Evolutionary conservation across 2,888 invertebrate species (phyloP).

Genomic region (Anagyrus pseudococci): DNA sequence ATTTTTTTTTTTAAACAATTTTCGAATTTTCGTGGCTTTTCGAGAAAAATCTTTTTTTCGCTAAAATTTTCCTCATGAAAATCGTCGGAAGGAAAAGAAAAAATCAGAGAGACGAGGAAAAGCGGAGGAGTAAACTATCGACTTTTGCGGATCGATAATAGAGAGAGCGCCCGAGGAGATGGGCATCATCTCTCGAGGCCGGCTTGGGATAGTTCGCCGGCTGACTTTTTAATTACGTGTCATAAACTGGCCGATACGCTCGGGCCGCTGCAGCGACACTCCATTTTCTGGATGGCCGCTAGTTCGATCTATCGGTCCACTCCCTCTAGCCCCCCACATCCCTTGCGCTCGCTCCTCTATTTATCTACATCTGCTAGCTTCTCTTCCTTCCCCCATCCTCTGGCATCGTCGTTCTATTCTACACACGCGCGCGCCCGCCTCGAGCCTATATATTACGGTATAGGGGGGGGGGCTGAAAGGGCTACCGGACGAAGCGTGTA

Average conservation of each 20-base stretch:
- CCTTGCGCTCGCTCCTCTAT: conserved; percentile 4
- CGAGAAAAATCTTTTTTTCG: not conserved
- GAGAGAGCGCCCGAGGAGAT: no score
- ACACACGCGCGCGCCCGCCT: not conserved
- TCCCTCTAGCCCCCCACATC: not conserved
- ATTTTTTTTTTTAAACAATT: not conserved
- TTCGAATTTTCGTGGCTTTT: not conserved
- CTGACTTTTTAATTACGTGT: conserved; percentile 58
- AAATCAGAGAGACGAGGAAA: not conserved
- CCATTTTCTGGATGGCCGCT: conserved; percentile 31
- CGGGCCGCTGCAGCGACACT: conserved; percentile 52
- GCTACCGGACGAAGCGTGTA: no score
- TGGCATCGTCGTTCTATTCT: not conserved
- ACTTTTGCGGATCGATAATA: not conserved
- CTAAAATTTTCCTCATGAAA: not conserved
- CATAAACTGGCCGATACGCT: conserved; percentile 57
- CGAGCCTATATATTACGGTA: conserved; percentile 6
- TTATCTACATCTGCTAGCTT: conserved; percentile 11
- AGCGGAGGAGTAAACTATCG: not conserved
- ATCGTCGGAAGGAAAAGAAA: not conserved
- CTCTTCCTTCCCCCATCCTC: not conserved
- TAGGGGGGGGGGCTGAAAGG: not conserved
- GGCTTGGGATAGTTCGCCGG: conserved; percentile 33
- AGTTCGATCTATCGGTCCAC: conserved; percentile 52
- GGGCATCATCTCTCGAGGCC: conserved; percentile 39